Conservation (phyloP, 2,797 vertebrate species). For the Hydrocynus forskahlii region DNA sequence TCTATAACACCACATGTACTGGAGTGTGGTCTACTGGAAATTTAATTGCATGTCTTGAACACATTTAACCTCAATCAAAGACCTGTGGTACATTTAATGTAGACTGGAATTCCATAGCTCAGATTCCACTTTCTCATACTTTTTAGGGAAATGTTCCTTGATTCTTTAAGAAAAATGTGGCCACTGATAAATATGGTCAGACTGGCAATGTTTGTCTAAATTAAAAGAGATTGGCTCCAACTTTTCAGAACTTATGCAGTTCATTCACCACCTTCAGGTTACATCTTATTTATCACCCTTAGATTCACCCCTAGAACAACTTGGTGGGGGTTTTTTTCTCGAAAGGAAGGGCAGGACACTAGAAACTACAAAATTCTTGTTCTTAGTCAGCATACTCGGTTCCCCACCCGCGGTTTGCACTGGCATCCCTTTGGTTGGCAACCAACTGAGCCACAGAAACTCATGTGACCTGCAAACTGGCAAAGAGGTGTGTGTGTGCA, state of each 20-base stretch:
- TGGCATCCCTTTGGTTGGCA: constrained; percentile 21
- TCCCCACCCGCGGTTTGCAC: constrained; percentile 24
- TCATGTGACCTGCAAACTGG: neutral
- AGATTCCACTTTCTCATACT: too few relatives aligned
- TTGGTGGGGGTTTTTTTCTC: neutral
- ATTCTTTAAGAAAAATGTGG: too few relatives aligned
- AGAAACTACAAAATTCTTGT: constrained; percentile 9
- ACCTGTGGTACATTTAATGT: too few relatives aligned
- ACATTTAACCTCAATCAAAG: too few relatives aligned
- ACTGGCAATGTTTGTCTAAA: too few relatives aligned
- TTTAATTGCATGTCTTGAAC: too few relatives aligned
- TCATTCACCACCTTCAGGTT: neutral
- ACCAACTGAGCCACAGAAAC: constrained; percentile 28
- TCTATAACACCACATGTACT: too few relatives aligned
- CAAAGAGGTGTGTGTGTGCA: neutral
- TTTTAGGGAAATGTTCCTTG: too few relatives aligned
- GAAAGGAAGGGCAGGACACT: constrained; percentile 11
- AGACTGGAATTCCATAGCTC: too few relatives aligned
- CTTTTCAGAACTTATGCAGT: neutral
- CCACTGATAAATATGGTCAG: too few relatives aligned
- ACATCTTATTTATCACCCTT: neutral
- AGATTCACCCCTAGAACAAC: neutral
- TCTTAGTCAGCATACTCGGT: constrained; percentile 43
- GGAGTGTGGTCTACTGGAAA: too few relatives aligned
- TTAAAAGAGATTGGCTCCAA: neutral